Conservation (phyloP, 2,888 invertebrate genomes). For the Adela reaumurella region DNA sequence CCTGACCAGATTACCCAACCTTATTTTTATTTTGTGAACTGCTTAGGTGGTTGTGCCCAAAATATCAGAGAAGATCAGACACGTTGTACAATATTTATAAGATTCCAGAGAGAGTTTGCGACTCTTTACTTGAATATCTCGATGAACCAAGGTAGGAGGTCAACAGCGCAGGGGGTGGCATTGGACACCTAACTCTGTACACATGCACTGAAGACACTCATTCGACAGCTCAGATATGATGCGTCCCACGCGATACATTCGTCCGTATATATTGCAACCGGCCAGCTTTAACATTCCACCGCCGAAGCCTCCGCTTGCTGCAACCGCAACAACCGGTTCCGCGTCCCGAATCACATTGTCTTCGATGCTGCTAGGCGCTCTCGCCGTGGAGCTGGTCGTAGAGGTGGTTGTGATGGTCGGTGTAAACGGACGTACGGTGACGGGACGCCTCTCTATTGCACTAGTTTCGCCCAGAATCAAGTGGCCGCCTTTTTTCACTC, state of each 20-base stretch:
- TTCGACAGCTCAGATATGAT: conserved; percentile 80
- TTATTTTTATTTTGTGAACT: too few species aligned
- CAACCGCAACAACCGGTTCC: conserved; percentile 16
- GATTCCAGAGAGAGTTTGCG: too few species aligned
- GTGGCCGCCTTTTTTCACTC: conserved; percentile 32
- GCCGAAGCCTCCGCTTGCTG: conserved; percentile 23
- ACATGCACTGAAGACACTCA: conserved; percentile 80
- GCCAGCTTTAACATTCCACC: conserved; percentile 70
- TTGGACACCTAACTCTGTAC: conserved; percentile 82
- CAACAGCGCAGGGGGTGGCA: conserved; percentile 66
- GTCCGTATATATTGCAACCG: conserved; percentile 86
- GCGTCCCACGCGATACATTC: conserved; percentile 80
- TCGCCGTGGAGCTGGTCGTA: conserved; percentile 17
- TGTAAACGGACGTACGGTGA: background rate
- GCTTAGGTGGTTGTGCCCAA: too few species aligned
- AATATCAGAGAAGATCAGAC: too few species aligned
- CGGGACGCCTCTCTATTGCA: conserved; percentile 25
- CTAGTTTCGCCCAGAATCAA: conserved; percentile 42
- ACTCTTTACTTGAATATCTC: too few species aligned
- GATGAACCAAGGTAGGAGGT: too few species aligned
- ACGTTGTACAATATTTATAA: too few species aligned
- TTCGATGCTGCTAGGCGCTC: conserved; percentile 7
- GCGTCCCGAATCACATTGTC: conserved; percentile 2
- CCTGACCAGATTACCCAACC: too few species aligned
- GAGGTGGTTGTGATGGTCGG: conserved; percentile 13